Evolutionary conservation across 1,140 invertebrate genomes (phyloP), one percentile per base, ranked within the genome.

Genomic region (Uloborus diversus): DNA sequence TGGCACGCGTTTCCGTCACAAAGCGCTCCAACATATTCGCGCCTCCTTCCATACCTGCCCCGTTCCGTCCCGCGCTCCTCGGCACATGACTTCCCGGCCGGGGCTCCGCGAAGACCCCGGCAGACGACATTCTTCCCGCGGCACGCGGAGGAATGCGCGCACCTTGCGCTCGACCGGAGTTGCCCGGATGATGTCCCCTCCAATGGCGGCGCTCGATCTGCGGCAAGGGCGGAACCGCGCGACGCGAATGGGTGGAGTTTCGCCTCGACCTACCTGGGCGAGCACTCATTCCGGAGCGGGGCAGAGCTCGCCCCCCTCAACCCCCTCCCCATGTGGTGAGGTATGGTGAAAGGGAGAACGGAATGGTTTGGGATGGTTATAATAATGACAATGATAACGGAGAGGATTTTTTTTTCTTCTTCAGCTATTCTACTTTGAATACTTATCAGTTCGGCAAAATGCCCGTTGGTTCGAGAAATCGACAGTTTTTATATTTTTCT

Each of bases 131-230:
- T 32, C 30, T 66, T 78, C 42, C 62, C 35, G n/a, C 42, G 42
- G 28, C 13, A 32, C 59, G 35, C 37, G 49, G 37, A 20, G 53
- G 35, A 51, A 65, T 51, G 73, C 57, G 70, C 73, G 62, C 73
- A 65, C 62, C 49, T 62, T 62, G 51, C 32, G 27, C n/a, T n/a
- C 47, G 42, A 4, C 33, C 37, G 17, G 17, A 78, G 73, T 65
- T 78, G 73, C 73, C 73, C 73, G 73, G 65, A 78, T n/a, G n/a
- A n/a, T 78, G 73, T 78, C 61, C 66, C 73, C 28, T 78, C 73
- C 73, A 78, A 78, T 78, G 25, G 49, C 3, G 23, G 47, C 28
- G 37, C 73, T 47, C 23, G 62, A 59, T 27, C n/a, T 30, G 73
- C 47, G 61, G 73, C 30, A n/a, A 62, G 33, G 37, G 49, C 49